Conservation (phyloP, 2,888 invertebrate species). For the Morpho deidamia region DNA sequence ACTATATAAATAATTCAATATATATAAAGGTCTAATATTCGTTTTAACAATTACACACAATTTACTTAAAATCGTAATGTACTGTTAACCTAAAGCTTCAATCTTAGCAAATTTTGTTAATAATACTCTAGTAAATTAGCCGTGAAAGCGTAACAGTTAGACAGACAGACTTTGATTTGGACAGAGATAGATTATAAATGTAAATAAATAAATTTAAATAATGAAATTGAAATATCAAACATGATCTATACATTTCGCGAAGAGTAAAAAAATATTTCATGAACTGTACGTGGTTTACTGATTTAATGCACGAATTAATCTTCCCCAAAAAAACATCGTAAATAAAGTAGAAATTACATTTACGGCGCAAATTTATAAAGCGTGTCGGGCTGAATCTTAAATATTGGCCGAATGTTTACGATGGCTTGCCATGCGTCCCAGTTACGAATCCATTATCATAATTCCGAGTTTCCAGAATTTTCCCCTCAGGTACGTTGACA, state of each 20-base stretch:
- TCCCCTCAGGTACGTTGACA: constrained; percentile 11
- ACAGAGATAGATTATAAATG: no score
- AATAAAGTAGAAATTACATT: constrained; percentile 5
- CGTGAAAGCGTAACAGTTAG: no score
- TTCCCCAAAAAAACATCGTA: constrained; percentile 1
- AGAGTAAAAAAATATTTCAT: background rate
- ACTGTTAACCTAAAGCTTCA: no score
- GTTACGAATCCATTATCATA: constrained; percentile 7
- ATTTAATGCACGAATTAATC: constrained; percentile 7
- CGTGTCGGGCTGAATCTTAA: constrained; percentile 4
- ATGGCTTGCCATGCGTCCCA: background rate
- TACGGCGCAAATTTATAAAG: constrained; percentile 6
- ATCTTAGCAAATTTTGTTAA: no score
- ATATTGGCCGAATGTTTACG: constrained; percentile 4
- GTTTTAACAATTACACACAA: no score
- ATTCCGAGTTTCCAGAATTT: constrained; percentile 1
- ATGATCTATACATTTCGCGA: background rate
- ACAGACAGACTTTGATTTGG: no score
- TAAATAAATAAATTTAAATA: no score
- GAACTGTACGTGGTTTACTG: background rate
- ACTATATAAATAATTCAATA: no score
- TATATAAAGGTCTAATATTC: no score
- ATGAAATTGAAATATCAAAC: constrained; percentile 1
- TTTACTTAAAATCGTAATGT: no score
- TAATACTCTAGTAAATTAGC: no score